Percentiles rank a stretch among this genome's conserved stretches.
Conservation (phyloP, 2,797 vertebrate genomes). For the Cacajao melanocephalus region DNA sequence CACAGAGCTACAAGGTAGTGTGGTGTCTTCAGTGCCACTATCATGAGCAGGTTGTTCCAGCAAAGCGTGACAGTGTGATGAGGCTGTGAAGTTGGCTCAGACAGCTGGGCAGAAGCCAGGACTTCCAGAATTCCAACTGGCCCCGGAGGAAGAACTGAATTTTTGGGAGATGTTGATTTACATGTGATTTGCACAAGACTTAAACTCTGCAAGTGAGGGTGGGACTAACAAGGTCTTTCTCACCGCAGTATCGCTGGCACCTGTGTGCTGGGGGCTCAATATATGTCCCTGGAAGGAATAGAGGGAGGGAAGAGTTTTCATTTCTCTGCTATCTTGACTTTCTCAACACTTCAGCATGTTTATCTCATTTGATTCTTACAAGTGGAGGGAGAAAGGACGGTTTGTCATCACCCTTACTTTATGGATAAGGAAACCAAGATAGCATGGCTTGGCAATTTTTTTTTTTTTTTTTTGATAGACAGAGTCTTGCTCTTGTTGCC, state of each 20-base stretch:
- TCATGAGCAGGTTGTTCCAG: not conserved
- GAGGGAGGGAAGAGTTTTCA: not conserved
- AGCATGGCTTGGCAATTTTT: not conserved
- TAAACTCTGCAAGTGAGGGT: not conserved
- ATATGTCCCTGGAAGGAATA: not conserved
- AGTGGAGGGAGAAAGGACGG: not conserved
- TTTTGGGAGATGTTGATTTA: not conserved
- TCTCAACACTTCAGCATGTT: not conserved
- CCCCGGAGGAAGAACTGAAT: not conserved
- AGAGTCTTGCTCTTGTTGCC: too few relatives aligned
- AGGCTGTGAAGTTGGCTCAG: not conserved
- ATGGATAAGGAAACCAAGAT: not conserved
- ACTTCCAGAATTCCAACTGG: not conserved
- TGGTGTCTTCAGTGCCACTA: accelerated
- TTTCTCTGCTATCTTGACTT: not conserved
- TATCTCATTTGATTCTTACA: not conserved
- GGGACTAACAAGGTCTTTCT: not conserved
- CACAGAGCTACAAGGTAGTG: not conserved
- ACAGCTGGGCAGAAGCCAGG: not conserved
- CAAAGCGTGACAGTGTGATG: not conserved
- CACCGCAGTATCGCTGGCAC: not conserved
- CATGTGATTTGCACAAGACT: not conserved
- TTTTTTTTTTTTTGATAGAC: too few relatives aligned
- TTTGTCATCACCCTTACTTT: not conserved
- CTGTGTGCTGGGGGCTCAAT: not conserved